These are phyloP conservation scores for Scalopus aquaticus DNA, from an alignment of 2,113 vertebrate genomes.

Conservation along the genomic window DNA sequence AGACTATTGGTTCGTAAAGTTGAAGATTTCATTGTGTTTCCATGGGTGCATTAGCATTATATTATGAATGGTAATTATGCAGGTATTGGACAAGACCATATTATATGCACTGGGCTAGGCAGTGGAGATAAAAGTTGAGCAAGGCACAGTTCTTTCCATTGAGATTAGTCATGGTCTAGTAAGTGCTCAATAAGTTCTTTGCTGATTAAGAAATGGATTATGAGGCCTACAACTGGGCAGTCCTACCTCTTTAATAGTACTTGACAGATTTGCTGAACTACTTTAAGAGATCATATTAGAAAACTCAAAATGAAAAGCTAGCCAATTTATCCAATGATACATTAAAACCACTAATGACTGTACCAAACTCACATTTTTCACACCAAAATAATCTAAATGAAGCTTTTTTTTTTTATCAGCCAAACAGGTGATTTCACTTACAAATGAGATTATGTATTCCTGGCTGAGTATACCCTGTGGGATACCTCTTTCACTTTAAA, in stretches of 20 bases:
- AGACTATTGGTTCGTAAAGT: not conserved
- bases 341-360: not conserved
- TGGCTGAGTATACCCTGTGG: not conserved
- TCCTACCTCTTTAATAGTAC: not conserved
- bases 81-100: not conserved
- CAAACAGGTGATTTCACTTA: not conserved
- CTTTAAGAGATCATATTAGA: not conserved
- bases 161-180: not conserved
- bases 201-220: not conserved
- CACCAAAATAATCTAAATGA: not conserved
- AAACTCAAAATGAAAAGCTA: not conserved
- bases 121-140: not conserved
- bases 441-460: not conserved
- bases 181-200: conserved; percentile 6
- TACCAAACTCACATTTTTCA: not conserved
- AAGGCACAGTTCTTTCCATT: not conserved
- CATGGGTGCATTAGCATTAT: too few relatives aligned
- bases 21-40: not conserved
- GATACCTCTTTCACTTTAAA: not conserved
- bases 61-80: too few relatives aligned
- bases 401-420: not conserved
- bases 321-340: not conserved
- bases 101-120: not conserved
- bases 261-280: not conserved
- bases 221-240: not conserved